phyloP scores from a whole-genome alignment of 1,140 invertebrate species.

The Ceratoteleas bidentatus region DNA sequence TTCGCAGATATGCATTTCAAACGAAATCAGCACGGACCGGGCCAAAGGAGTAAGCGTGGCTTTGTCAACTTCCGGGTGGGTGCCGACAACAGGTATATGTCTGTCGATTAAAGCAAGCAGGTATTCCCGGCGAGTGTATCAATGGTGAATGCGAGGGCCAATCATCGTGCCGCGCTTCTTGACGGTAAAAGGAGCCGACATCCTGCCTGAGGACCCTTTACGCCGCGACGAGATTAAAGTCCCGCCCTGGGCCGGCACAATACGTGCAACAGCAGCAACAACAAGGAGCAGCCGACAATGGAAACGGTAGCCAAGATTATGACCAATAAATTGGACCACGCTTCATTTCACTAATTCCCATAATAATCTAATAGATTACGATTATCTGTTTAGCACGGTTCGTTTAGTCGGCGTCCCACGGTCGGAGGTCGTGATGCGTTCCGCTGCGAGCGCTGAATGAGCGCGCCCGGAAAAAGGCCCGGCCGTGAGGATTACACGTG shows the following conservation, averaged over 20 bases:
- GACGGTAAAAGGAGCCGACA: constrained; percentile 74
- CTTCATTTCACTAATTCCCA: constrained; percentile 81
- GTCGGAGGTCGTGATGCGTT: constrained; percentile 28
- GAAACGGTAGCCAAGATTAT: constrained; percentile 76
- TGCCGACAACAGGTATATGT: constrained; percentile 59
- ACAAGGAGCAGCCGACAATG: constrained; percentile 70
- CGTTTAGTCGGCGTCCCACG: constrained; percentile 70
- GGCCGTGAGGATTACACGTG: constrained; percentile 41
- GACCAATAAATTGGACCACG: constrained; percentile 80
- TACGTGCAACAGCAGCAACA: constrained; percentile 62
- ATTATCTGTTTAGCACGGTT: constrained; percentile 80
- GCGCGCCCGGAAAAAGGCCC: constrained; percentile 39
- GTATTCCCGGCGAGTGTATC: constrained; percentile 65
- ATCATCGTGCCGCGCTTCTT: constrained; percentile 56
- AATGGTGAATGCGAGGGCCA: constrained; percentile 54
- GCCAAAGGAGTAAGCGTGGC: constrained; percentile 55
- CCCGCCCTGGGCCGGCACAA: constrained; percentile 63
- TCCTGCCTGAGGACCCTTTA: constrained; percentile 67
- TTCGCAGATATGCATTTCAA: constrained; percentile 24
- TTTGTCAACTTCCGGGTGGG: constrained; percentile 59
- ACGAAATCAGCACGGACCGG: constrained; percentile 22
- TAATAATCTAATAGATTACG: constrained; percentile 82
- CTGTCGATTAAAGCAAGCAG: constrained; percentile 75
- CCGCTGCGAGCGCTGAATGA: constrained; percentile 39
- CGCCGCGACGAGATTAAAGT: constrained; percentile 71